These are phyloP conservation scores for Percopsis transmontana DNA, from an alignment of 2,113 vertebrate genomes.

Conservation along the genomic window DNA sequence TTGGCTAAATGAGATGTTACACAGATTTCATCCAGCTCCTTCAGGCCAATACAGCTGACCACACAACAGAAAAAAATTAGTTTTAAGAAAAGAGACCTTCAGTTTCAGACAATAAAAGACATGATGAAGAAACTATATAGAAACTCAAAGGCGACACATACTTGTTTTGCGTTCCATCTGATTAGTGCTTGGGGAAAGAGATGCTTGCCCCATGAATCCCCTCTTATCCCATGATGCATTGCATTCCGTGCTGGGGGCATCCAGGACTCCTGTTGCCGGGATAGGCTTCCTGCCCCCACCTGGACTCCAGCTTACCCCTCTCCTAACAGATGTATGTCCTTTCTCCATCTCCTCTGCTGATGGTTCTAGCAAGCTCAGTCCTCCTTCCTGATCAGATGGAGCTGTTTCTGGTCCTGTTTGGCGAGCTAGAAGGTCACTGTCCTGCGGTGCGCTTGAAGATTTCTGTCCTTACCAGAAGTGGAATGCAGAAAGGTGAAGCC, in stretches of 20 bases:
- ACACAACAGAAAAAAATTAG: too few relatives aligned
- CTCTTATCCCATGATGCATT: slow-evolving; percentile 64
- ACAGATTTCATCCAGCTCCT: too few relatives aligned
- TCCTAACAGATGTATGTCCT: slow-evolving; percentile 61
- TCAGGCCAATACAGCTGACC: too few relatives aligned
- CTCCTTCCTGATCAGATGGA: slow-evolving; percentile 26
- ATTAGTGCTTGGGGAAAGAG: slow-evolving; percentile 18
- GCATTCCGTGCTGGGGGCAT: slow-evolving; percentile 49
- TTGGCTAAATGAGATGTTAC: too few relatives aligned
- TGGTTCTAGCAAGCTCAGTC: slow-evolving; percentile 31
- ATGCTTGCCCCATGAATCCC: slow-evolving; percentile 60
- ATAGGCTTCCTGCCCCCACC: slow-evolving; percentile 62
- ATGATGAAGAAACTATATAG: not conserved
- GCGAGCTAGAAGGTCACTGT: slow-evolving; percentile 15
- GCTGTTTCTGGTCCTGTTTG: not conserved
- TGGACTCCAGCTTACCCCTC: slow-evolving; percentile 75
- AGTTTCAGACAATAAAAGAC: slow-evolving; percentile 51
- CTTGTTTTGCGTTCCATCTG: slow-evolving; percentile 75
- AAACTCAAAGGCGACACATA: slow-evolving; percentile 56
- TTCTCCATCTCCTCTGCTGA: slow-evolving; percentile 62
- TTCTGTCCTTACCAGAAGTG: slow-evolving; percentile 38
- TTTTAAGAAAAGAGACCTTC: slow-evolving; percentile 3
- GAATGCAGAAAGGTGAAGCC: slow-evolving; percentile 23
- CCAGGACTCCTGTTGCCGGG: slow-evolving; percentile 45
- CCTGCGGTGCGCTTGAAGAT: not conserved